These are phyloP conservation scores for Drosophila anomalipes DNA, from an alignment of 2,888 invertebrate species.

Conservation along the genomic window DNA sequence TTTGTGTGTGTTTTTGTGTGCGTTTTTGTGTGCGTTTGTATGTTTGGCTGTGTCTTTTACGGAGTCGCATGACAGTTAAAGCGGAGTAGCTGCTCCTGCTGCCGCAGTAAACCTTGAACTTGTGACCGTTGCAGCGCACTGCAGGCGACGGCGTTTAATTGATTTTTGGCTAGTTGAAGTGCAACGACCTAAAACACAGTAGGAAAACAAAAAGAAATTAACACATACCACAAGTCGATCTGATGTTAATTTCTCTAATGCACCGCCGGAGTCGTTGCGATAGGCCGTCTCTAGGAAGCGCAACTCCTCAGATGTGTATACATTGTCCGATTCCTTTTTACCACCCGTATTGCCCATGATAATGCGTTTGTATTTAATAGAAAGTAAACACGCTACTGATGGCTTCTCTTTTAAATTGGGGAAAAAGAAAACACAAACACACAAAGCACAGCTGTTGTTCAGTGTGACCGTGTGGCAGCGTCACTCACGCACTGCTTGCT, in stretches of 20 bases:
- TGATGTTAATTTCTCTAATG: slow-evolving; percentile 76
- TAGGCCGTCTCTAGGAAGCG: slow-evolving; percentile 77
- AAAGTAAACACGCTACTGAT: slow-evolving; percentile 56
- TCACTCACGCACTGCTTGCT: neutral
- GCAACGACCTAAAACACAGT: slow-evolving; percentile 39
- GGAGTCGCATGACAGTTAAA: slow-evolving; percentile 46
- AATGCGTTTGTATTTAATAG: slow-evolving; percentile 17
- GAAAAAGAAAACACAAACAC: slow-evolving; percentile 47
- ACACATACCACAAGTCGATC: slow-evolving; percentile 79
- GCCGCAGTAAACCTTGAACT: slow-evolving; percentile 65
- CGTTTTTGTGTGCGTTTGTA: neutral
- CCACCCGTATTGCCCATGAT: slow-evolving; percentile 65
- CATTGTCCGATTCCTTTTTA: slow-evolving; percentile 65
- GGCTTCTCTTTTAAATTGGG: slow-evolving; percentile 41
- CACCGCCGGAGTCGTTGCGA: slow-evolving; percentile 70
- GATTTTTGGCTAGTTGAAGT: slow-evolving; percentile 57
- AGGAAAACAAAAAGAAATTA: neutral
- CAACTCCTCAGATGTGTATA: slow-evolving; percentile 77
- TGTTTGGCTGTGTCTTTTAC: slow-evolving; percentile 9
- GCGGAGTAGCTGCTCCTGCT: slow-evolving; percentile 1
- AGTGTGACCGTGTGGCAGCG: slow-evolving; percentile 36
- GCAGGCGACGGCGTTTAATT: slow-evolving; percentile 41
- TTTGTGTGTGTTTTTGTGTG: neutral
- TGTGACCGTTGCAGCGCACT: slow-evolving; percentile 54
- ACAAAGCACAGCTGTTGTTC: slow-evolving; percentile 43